phyloP scores from a whole-genome alignment of 2,888 invertebrate genomes.

The Epirrita christyi region DNA sequence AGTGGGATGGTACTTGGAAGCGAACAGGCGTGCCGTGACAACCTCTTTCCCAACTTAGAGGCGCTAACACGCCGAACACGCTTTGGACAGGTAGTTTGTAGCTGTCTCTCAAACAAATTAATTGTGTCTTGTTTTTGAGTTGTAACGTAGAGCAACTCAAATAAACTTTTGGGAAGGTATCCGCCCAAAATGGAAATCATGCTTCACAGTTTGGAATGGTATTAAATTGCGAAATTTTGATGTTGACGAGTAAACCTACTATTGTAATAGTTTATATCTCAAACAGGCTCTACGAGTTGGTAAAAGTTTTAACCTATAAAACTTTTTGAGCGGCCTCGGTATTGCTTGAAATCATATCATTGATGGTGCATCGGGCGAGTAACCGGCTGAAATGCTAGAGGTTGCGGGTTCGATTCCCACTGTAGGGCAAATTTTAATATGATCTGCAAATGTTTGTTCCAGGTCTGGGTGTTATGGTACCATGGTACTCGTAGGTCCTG shows the following conservation, averaged over 20 bases:
- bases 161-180: conserved; percentile 73
- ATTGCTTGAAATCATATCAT: no score
- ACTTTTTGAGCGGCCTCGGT: no score
- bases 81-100: conserved; percentile 78
- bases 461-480: no score
- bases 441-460: no score
- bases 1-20: conserved; percentile 55
- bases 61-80: conserved; percentile 52
- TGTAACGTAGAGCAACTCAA: conserved; percentile 70
- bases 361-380: no score
- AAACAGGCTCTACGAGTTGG: conserved; percentile 29
- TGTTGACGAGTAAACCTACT: conserved; percentile 27
- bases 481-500: no score
- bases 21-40: conserved; percentile 60
- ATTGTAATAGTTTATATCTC: conserved; percentile 34
- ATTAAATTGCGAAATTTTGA: conserved; percentile 62
- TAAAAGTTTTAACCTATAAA: not conserved
- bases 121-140: conserved; percentile 78
- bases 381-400: no score
- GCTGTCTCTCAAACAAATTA: conserved; percentile 82
- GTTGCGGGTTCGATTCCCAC: no score
- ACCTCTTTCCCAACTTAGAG: conserved; percentile 71
- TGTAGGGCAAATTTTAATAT: no score
- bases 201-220: conserved; percentile 50
- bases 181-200: conserved; percentile 53